Base-by-base conservation (phyloP, 2,888 invertebrate species). In the Parthenolecanium corni region DNA sequence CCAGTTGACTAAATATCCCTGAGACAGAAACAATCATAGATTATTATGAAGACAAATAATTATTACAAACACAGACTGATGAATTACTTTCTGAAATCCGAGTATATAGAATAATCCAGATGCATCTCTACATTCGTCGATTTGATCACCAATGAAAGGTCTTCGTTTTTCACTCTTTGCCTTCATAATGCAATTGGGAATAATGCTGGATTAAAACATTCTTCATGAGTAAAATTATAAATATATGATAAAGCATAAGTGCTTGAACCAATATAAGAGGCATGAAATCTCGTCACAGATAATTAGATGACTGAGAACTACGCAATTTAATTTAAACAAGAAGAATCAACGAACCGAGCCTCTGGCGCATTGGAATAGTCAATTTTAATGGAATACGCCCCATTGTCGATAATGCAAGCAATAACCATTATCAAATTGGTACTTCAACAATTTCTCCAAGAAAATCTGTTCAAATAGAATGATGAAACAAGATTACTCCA, bases 111-210 rank as follows among this genome's bases (percentile, higher is more conserved):
- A 99, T 1, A 99, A 76, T 0, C 95, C 92, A 0, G 96, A 94
- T 1, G 91, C 86, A 73, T 99, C 98, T 24, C 94, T 80, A 72
- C 97, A 97, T 69, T 97, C 96, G 66, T 96, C 90, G 16, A 98
- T 86, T 77, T 98, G 96, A 70, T 86, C 84, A 0, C 88, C 96
- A 63, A 98, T 82, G 73, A 96, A 99, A 0, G 92, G 86, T 47
- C 97, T 80, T 11, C 95, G 83, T 61, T 94, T 78, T 74, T 98
- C 97, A 57, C 91, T 92, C 75, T 96, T 97, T 0, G 95, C 95
- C 79, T 99, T 99, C 82, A 94, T 92, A 25, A 98, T 89, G 71
- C 91, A 93, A 75, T 98, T 98, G 0, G 96, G 94, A 56, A 93
- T 80, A 16, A 89, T 72, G 70, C 82, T 83, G 69, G 58, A 75